A percentile compares a stretch with the other conserved stretches of the same genome.
phyloP scores from a whole-genome alignment of 1,140 invertebrate species.

The Trichomalopsis sarcophagae region DNA sequence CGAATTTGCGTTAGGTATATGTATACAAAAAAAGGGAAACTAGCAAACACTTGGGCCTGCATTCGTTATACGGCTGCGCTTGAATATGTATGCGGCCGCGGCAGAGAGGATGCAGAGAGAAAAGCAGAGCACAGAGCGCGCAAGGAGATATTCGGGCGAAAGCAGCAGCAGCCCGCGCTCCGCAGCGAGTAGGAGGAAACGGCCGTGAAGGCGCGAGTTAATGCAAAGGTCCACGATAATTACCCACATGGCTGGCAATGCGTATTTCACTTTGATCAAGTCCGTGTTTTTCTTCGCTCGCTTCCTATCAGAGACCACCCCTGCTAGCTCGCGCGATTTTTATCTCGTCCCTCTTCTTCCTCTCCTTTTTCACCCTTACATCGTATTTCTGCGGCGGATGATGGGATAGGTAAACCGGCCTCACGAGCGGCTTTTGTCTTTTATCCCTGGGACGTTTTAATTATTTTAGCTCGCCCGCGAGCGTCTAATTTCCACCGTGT shows the following conservation, averaged over 20 bases:
- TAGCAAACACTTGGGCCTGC: slow-evolving; percentile 11
- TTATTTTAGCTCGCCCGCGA: slow-evolving; percentile 73
- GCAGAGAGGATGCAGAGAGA: slow-evolving; percentile 37
- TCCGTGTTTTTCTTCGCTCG: slow-evolving; percentile 74
- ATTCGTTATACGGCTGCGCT: slow-evolving; percentile 32
- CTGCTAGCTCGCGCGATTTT: slow-evolving; percentile 47
- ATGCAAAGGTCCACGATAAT: slow-evolving; percentile 73
- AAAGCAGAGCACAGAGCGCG: slow-evolving; percentile 26
- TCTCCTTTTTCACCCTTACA: slow-evolving; percentile 56
- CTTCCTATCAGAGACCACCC: slow-evolving; percentile 64
- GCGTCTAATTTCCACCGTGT: slow-evolving; percentile 70
- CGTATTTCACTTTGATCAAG: slow-evolving; percentile 74
- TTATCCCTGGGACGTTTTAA: slow-evolving; percentile 69
- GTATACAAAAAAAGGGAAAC: background rate
- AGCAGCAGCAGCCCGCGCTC: too few relatives aligned
- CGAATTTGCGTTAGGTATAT: background rate
- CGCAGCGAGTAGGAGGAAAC: slow-evolving; percentile 12
- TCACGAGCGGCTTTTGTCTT: slow-evolving; percentile 66
- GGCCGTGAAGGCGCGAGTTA: slow-evolving; percentile 60
- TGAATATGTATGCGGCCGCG: slow-evolving; percentile 51
- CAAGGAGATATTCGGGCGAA: slow-evolving; percentile 44
- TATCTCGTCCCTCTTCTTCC: slow-evolving; percentile 50
- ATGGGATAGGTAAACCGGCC: slow-evolving; percentile 62
- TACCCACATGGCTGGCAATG: slow-evolving; percentile 74
- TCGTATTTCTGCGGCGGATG: slow-evolving; percentile 54